Percentiles rank a stretch among this genome's conserved stretches.
Conservation (phyloP, 2,888 invertebrate species). For the Isoperla grammatica region DNA sequence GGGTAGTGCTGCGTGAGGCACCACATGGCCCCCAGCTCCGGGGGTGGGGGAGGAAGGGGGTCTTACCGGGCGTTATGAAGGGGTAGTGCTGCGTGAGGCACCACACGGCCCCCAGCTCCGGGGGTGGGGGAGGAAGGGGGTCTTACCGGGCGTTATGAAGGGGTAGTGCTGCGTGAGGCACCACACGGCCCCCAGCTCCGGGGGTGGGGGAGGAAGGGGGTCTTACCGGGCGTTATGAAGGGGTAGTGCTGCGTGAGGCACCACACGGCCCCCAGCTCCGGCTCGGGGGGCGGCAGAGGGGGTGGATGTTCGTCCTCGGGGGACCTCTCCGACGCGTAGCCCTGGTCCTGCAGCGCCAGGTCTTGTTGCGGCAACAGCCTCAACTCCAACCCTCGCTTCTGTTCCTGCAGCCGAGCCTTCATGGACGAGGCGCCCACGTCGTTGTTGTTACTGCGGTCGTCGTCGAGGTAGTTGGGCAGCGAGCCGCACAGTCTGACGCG, state of each 20-base stretch:
- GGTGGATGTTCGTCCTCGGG: conserved; percentile 73
- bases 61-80: conserved; percentile 63
- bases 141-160: conserved; percentile 63
- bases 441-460: conserved; percentile 39
- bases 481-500: conserved; percentile 51
- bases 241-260: conserved; percentile 45
- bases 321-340: conserved; percentile 69
- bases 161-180: too few relatives aligned
- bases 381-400: conserved; percentile 21
- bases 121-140: too few relatives aligned
- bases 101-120: too few relatives aligned
- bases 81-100: too few relatives aligned
- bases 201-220: too few relatives aligned
- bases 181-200: too few relatives aligned
- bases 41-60: too few relatives aligned
- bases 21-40: too few relatives aligned
- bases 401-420: conserved; percentile 22
- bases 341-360: conserved; percentile 53
- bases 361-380: conserved; percentile 34
- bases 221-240: conserved; percentile 63
- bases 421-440: conserved; percentile 14
- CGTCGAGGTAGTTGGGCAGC: conserved; percentile 64
- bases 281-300: conserved; percentile 47
- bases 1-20: too few relatives aligned
- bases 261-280: conserved; percentile 15